phyloP scores from a whole-genome alignment of 2,113 vertebrate species.

The Neotoma lepida region DNA sequence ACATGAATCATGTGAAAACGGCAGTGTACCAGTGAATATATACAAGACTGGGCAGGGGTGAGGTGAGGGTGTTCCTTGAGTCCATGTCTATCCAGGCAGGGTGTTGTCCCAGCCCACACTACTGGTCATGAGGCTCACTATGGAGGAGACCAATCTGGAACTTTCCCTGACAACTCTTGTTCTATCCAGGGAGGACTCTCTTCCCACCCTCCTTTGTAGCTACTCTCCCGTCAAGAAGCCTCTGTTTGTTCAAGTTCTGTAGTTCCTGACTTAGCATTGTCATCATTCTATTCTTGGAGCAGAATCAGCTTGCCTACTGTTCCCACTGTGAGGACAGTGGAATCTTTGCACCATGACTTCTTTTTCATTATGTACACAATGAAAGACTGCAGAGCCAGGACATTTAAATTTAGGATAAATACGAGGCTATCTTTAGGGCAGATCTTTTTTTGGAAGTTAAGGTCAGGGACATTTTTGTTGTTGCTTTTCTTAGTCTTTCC shows the following conservation, averaged over 20 bases:
- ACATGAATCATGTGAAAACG: conserved; percentile 21
- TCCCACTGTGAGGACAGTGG: conserved; percentile 42
- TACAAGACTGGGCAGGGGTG: accelerated
- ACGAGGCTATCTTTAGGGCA: conserved; percentile 51
- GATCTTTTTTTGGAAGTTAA: conserved; percentile 57
- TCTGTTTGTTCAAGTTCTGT: conserved; percentile 47
- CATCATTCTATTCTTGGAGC: conserved; percentile 58
- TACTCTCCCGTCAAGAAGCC: not conserved
- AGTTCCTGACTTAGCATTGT: conserved; percentile 43
- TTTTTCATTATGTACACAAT: conserved; percentile 40
- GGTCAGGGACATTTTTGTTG: conserved; percentile 43
- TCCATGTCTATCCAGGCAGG: not conserved
- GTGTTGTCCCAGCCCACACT: not conserved
- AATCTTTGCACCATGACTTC: conserved; percentile 49
- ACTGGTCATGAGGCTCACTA: not conserved
- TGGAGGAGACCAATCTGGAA: not conserved
- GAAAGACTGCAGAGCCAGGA: conserved; percentile 53
- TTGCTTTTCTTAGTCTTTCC: conserved; percentile 13
- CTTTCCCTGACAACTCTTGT: not conserved
- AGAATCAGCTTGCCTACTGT: conserved; percentile 34
- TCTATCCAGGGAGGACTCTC: not conserved
- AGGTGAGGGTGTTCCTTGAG: not conserved
- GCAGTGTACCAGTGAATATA: not conserved
- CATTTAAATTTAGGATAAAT: conserved; percentile 70
- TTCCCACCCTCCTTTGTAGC: not conserved